Conservation (phyloP, 92 coral and sea anemone species). For the Chrysogorgia sp. region DNA sequence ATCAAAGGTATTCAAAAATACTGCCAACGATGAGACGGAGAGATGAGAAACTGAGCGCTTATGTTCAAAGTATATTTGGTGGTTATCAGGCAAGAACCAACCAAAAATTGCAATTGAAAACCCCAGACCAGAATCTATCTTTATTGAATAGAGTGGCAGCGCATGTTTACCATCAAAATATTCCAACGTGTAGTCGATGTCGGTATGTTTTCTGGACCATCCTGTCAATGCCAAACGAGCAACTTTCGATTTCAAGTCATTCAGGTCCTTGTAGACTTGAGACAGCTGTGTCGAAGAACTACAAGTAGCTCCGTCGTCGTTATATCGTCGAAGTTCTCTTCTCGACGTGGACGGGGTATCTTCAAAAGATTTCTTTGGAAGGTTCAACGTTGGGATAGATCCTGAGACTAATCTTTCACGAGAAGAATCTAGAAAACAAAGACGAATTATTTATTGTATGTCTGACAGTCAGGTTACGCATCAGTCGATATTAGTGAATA, state of each 20-base stretch:
- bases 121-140: slow-evolving; percentile 60
- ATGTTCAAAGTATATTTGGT: slow-evolving; percentile 51
- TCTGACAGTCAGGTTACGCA: no score
- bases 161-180: slow-evolving; percentile 45
- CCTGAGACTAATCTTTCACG: slow-evolving; percentile 24
- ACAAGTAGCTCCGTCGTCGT: no score
- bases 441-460: not conserved
- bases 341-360: not conserved
- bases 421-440: slow-evolving; percentile 31
- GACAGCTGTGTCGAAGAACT: slow-evolving; percentile 31
- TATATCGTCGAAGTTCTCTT: not conserved
- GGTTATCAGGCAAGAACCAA: slow-evolving; percentile 63
- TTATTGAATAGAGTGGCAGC: slow-evolving; percentile 52
- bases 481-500: no score
- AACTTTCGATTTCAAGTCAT: slow-evolving; percentile 53
- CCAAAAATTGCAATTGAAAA: slow-evolving; percentile 61
- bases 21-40: slow-evolving; percentile 32
- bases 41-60: slow-evolving; percentile 58
- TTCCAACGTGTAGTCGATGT: slow-evolving; percentile 28
- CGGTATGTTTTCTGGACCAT: slow-evolving; percentile 50
- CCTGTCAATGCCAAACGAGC: slow-evolving; percentile 53
- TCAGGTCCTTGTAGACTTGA: slow-evolving; percentile 34
- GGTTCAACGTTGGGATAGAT: slow-evolving; percentile 17
- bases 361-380: slow-evolving; percentile 16
- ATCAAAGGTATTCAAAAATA: slow-evolving; percentile 13